Evolutionary conservation across 2,113 vertebrate species (phyloP).

Genomic region (Hassar affinis): DNA sequence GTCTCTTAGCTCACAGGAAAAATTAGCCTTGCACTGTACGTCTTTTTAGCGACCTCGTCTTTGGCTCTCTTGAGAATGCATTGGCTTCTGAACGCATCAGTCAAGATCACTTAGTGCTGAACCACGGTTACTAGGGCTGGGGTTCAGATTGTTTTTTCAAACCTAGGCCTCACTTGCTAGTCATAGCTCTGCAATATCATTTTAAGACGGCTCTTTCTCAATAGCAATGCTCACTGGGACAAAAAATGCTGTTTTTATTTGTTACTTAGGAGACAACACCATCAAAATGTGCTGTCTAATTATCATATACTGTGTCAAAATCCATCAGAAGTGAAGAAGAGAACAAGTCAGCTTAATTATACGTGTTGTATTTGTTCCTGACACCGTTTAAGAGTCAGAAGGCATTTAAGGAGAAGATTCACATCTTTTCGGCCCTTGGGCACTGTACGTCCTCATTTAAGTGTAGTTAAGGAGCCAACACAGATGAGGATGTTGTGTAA

Average conservation of each 20-base stretch:
- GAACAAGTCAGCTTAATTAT: background rate
- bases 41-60: constrained; percentile 23
- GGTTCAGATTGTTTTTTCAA: constrained; percentile 25
- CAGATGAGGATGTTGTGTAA: constrained; percentile 49
- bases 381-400: background rate
- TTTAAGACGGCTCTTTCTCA: constrained; percentile 6
- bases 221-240: background rate
- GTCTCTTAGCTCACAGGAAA: constrained; percentile 59
- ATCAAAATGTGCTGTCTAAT: constrained; percentile 21
- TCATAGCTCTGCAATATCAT: constrained; percentile 26
- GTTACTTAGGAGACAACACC: constrained; percentile 11
- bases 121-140: constrained; percentile 19
- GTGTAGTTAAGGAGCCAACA: constrained; percentile 8
- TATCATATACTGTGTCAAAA: background rate
- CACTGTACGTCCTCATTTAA: constrained; percentile 51
- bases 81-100: constrained; percentile 16
- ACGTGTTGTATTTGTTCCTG: background rate
- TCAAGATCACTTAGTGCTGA: constrained; percentile 34
- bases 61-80: constrained; percentile 24
- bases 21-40: constrained; percentile 17
- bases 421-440: constrained; percentile 42
- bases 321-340: background rate
- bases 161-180: constrained; percentile 9
- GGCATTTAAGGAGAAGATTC: constrained; percentile 14
- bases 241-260: constrained; percentile 10